Evolutionary conservation across 2,797 vertebrate genomes (phyloP).

Genomic region (Sebastes reedi): DNA sequence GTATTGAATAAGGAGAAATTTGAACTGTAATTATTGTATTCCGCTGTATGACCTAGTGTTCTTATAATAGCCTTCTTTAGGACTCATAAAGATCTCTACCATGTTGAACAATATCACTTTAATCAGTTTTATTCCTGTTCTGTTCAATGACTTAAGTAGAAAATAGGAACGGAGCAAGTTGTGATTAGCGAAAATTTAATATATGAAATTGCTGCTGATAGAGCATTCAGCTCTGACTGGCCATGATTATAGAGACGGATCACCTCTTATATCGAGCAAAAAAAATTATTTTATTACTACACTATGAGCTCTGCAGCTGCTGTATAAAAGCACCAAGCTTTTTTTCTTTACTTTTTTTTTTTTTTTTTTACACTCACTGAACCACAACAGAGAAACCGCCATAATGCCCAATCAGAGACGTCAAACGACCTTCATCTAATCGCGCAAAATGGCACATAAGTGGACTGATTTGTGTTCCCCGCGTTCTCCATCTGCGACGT

Average conservation of each 20-base stretch:
- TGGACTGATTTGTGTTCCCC: slow-evolving; percentile 33
- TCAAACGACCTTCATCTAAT: slow-evolving; percentile 43
- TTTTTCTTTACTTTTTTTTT: neutral
- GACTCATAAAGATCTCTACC: slow-evolving; percentile 1
- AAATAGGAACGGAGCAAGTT: slow-evolving; percentile 29
- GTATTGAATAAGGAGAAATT: neutral
- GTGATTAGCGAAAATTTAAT: slow-evolving; percentile 68
- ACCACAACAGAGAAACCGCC: neutral
- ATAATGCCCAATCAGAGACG: slow-evolving; percentile 32
- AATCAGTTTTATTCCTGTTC: slow-evolving; percentile 24
- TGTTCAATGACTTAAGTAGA: slow-evolving; percentile 24
- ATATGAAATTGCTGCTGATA: slow-evolving; percentile 46
- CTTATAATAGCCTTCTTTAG: slow-evolving; percentile 3
- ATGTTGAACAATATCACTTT: slow-evolving; percentile 35
- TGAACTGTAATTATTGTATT: neutral
- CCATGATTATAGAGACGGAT: slow-evolving; percentile 61
- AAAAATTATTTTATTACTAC: slow-evolving; percentile 20
- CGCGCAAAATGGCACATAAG: slow-evolving; percentile 35
- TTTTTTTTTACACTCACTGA: neutral
- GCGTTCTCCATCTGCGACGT: slow-evolving; percentile 12
- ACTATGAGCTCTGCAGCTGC: slow-evolving; percentile 9
- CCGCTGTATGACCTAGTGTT: neutral
- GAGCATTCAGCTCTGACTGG: slow-evolving; percentile 45
- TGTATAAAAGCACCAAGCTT: neutral
- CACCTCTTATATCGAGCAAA: slow-evolving; percentile 30